Base-by-base conservation (phyloP, 1,140 invertebrate species). In the Pachypsylla venusta region DNA sequence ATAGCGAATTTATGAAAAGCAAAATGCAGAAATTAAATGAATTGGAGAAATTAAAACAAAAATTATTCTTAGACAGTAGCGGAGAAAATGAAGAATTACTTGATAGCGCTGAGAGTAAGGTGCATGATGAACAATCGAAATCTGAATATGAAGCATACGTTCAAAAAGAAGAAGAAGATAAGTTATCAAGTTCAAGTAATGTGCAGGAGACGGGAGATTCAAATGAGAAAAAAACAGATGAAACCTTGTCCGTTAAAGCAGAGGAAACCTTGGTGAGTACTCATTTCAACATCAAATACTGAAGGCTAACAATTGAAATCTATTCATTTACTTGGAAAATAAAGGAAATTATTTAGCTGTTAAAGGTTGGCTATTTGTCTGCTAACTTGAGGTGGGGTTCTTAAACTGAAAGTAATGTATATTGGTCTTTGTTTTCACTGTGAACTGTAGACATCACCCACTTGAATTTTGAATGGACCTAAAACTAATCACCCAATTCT, bases 251-350 rank as follows among this genome's bases (percentile, higher is more conserved):
- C 25, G 58, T 63, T 56, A 64, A 67, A 10, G 57, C 56, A 25
- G 39, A 66, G 61, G 63, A 63, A 60, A n/a, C 68, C 67, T 63
- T 65, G 66, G 60, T 69, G 66, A 57, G 70, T 63, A n/a, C n/a
- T n/a, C n/a, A n/a, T n/a, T n/a, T n/a, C n/a, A n/a, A n/a, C n/a
- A n/a, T n/a, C n/a, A n/a, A n/a, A n/a, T n/a, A n/a, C n/a, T n/a
- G n/a, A n/a, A n/a, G n/a, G n/a, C n/a, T n/a, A n/a, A n/a, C n/a
- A n/a, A n/a, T n/a, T n/a, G n/a, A n/a, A n/a, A n/a, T n/a, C n/a
- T n/a, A n/a, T n/a, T n/a, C n/a, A n/a, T n/a, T n/a, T n/a, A n/a
- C n/a, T n/a, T n/a, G n/a, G n/a, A n/a, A n/a, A n/a, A n/a, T n/a
- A n/a, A n/a, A n/a, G n/a, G n/a, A n/a, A n/a, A n/a, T n/a, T n/a